A percentile compares a stretch with the other conserved stretches of the same genome.
Conservation (phyloP, 2,113 vertebrate species). For the Triplophysa rosa region DNA sequence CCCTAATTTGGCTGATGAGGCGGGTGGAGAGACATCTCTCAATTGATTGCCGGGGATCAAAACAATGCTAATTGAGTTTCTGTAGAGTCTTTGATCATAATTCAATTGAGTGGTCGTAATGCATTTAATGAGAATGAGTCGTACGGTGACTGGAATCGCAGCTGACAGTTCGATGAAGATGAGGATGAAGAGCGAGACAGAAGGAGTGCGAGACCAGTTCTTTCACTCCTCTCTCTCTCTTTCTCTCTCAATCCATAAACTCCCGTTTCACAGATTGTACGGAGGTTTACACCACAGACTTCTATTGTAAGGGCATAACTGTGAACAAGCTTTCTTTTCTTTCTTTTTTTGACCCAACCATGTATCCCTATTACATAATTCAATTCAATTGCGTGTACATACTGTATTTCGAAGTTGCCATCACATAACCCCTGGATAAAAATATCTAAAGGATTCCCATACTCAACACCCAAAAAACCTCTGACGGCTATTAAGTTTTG, state of each 20-base stretch:
- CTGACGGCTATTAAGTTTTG: background rate
- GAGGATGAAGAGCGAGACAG: conserved; percentile 6
- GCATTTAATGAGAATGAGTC: conserved; percentile 51
- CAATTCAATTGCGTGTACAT: no score
- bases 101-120: conserved; percentile 59
- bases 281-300: no score
- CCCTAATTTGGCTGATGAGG: conserved; percentile 56
- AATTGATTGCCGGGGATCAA: conserved; percentile 58
- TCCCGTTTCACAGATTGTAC: background rate
- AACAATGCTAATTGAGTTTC: conserved; percentile 60
- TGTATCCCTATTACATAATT: no score
- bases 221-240: background rate
- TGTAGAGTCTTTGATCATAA: conserved; percentile 58
- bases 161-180: conserved; percentile 51
- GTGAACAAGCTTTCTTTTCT: no score
- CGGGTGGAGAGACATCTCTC: conserved; percentile 51
- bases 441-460: no score
- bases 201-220: conserved; percentile 8
- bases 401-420: no score
- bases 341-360: no score
- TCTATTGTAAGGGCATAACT: no score
- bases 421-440: no score
- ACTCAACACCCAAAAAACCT: background rate
- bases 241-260: background rate
- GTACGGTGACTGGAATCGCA: conserved; percentile 44